A percentile compares a stretch with the other conserved stretches of the same genome.
Conservation (phyloP, 2,113 vertebrate species). For the Rhombomys opimus region DNA sequence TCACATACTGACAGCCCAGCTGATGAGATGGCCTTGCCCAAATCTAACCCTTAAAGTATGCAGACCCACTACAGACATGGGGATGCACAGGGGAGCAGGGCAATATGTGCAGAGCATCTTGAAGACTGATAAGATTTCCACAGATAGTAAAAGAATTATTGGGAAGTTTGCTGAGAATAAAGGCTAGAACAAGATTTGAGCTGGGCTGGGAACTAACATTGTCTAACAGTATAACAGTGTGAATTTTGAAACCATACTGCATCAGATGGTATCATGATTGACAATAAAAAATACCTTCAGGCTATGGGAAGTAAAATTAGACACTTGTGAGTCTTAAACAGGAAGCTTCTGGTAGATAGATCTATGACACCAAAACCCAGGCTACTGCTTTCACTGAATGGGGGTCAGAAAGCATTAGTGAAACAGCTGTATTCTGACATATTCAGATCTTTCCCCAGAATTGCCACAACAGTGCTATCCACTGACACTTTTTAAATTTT, state of each 20-base stretch:
- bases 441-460: background rate
- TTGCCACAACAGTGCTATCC: background rate
- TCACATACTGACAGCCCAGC: background rate
- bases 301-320: background rate
- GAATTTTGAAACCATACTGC: slow-evolving; percentile 1
- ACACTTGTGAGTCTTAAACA: background rate
- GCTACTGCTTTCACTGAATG: background rate
- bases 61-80: background rate
- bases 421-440: background rate
- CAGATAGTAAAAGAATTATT: background rate
- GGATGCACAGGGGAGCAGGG: background rate
- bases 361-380: background rate
- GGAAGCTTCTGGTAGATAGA: background rate
- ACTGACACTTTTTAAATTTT: background rate
- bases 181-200: background rate
- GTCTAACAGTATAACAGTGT: background rate
- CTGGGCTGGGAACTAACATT: background rate
- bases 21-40: background rate
- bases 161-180: background rate
- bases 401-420: background rate
- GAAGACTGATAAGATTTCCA: background rate
- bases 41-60: background rate
- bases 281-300: slow-evolving; percentile 1
- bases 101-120: background rate
- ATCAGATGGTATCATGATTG: background rate